Evolutionary conservation across 2,888 invertebrate genomes (phyloP).

Genomic region (Chironomus riparius): DNA sequence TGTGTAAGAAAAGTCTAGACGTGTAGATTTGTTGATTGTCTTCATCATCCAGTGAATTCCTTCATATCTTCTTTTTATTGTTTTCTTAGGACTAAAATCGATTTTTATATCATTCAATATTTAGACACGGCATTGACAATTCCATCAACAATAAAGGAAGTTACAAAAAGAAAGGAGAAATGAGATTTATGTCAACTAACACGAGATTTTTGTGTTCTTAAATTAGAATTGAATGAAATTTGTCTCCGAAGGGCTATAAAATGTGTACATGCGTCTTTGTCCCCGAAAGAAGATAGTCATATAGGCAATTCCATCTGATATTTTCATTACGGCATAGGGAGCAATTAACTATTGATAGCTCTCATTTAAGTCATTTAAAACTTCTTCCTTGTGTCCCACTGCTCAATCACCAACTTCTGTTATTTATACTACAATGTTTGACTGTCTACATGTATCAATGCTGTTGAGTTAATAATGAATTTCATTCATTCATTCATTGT

Average conservation of each 20-base stretch:
- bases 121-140: background rate
- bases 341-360: slow-evolving; percentile 17
- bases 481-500: no score
- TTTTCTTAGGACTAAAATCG: background rate
- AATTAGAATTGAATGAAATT: background rate
- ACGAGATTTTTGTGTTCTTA: background rate
- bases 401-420: background rate
- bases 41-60: background rate
- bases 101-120: background rate
- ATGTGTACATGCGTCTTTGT: background rate
- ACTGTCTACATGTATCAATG: background rate
- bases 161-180: background rate
- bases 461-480: no score
- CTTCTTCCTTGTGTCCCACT: background rate
- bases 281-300: background rate
- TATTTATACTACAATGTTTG: background rate
- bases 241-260: background rate
- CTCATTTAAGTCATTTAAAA: background rate
- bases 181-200: background rate
- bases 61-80: background rate
- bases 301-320: background rate
- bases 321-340: slow-evolving; percentile 3
- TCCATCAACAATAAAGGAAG: background rate
- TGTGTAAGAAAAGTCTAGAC: background rate
- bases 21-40: background rate